Evolutionary conservation across 53 echinoderm and acorn worm species (phyloP).

Genomic region (Pentamera pediparva): DNA sequence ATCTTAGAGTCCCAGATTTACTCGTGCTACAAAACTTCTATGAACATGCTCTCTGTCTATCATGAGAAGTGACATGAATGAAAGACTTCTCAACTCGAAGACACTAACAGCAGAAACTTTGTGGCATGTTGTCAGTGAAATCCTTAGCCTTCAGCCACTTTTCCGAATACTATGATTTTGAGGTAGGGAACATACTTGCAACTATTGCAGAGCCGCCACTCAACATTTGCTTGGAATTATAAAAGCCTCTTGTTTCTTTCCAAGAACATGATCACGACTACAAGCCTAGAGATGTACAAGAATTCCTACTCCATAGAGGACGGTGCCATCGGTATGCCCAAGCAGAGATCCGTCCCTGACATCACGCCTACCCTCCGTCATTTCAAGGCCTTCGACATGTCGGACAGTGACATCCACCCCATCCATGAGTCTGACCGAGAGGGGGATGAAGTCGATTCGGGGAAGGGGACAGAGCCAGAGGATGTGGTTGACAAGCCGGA

Average conservation of each 20-base stretch:
- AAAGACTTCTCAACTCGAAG: too few species aligned
- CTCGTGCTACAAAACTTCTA: too few species aligned
- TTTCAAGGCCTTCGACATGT: background rate
- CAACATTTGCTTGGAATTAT: background rate
- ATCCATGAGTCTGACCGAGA: background rate
- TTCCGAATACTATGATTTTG: too few species aligned
- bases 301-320: background rate
- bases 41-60: too few species aligned
- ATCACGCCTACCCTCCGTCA: background rate
- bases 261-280: constrained; percentile 11
- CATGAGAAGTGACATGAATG: too few species aligned
- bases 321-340: background rate
- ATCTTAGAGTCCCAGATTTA: too few species aligned
- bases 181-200: too few species aligned
- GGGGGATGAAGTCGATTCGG: background rate
- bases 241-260: background rate
- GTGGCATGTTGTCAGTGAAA: too few species aligned
- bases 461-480: background rate
- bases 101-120: too few species aligned
- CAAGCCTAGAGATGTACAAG: background rate
- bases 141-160: too few species aligned
- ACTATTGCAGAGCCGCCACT: too few species aligned
- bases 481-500: background rate
- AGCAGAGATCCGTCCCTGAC: constrained; percentile 6
- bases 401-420: too few species aligned